Evolutionary conservation across 2,113 vertebrate species (phyloP), one percentile per base, ranked within the genome.

Genomic region (Jaculus jaculus): DNA sequence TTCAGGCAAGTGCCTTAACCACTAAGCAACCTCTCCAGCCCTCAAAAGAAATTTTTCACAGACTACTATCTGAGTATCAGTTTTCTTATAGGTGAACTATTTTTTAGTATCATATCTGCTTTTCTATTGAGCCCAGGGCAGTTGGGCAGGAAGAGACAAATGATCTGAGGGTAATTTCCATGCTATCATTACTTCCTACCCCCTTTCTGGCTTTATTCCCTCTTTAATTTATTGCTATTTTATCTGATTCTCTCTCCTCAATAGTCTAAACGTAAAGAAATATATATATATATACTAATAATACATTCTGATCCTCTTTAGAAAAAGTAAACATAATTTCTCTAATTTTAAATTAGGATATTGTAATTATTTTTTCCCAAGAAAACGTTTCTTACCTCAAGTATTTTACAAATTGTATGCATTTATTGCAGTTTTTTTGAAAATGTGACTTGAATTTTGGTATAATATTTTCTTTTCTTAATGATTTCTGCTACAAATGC

Each of bases 401-500:
- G 83, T 84, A 63, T 71, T 26, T 68, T 84, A 34, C 39, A 72
- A 51, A 54, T 89, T 66, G 72, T 51, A 26, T 63, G 42, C 11
- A 54, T 77, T 84, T 23, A 82, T 78, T 88, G 60, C 0, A 39
- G 18, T 92, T 94, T 5, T 32, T 87, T 79, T 94, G 16, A 87
- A 92, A 42, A 90, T 87, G 1, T 54, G 21, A 51, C 92, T 86
- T 95, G 71, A 66, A 16, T 77, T 73, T 82, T 65, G 18, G 20
- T 79, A 16, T 95, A 30, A 42, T 21, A 9, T 39, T 94, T 87
- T 80, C n/a, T 51, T 83, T 17, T 79, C 83, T 39, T 68, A 77
- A 80, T 92, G 34, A 78, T 87, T 91, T 92, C 20, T 87, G 10
- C 15, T 90, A 23, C 80, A 23, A 80, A n/a, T 91, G 89, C 58